Base-by-base conservation (phyloP, 2,797 vertebrate genomes). In the Echiichthys vipera region DNA sequence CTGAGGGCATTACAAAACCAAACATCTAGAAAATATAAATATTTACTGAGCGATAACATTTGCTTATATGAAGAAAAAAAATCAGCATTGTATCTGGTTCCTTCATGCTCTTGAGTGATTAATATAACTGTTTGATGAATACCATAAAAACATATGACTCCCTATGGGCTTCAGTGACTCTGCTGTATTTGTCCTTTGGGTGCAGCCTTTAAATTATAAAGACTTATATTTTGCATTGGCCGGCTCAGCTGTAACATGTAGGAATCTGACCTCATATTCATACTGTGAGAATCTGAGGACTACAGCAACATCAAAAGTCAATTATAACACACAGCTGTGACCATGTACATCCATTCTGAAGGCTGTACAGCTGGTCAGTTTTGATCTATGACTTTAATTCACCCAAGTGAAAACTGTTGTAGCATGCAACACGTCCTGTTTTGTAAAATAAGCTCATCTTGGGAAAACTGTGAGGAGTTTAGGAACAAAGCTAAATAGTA, bases 221-320 rank as follows among this genome's bases (percentile, higher is more conserved):
- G 64, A 78, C 34, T 65, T 68, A 47, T 47, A 69, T 64, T 65
- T 70, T 57, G 40, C 22, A 8, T 53, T 61, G 36, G 65, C 46
- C 40, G 47, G 22, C 36, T 72, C 65, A 73, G 56, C 68, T 56
- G 62, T 63, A 57, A 24, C 68, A 51, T 46, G 45, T 22, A 55
- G 22, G 71, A 77, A 36, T 58, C 13, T 66, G 61, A 39, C 56
- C 57, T 63, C 47, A 66, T 75, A 71, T 84, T 85, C 56, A 69
- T 61, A 56, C 57, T 82, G 70, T 74, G 81, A 84, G 86, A 88
- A 77, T 70, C 59, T 68, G 10, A 61, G 42, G 24, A 81, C 82
- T 50, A 80, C 7, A 39, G 56, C 69, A 36, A 84, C 74, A 87
- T 90, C 71, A 91, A 88, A 90, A 65, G n/a, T 18, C 59, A n/a